phyloP scores from a whole-genome alignment of 1,140 invertebrate species.

The Drosophila tropicalis region DNA sequence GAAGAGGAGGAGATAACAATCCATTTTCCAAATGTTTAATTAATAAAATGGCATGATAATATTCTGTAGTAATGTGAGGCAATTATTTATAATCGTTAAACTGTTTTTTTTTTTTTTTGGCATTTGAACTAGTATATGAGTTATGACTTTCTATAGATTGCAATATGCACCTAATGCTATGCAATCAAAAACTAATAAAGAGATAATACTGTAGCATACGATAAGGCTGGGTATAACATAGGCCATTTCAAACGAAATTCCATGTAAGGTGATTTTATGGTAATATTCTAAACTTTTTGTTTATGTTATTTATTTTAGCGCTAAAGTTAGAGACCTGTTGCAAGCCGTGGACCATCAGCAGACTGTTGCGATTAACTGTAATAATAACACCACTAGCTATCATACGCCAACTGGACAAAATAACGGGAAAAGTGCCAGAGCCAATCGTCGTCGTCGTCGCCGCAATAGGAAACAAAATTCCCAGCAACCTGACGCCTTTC shows the following conservation, averaged over 20 bases:
- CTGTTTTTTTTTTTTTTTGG: no score
- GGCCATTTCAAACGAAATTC: no score
- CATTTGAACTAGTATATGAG: no score
- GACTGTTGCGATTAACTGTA: slow-evolving; percentile 63
- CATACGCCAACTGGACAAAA: slow-evolving; percentile 54
- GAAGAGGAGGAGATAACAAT: no score
- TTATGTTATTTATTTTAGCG: slow-evolving; percentile 14
- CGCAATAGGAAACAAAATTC: slow-evolving; percentile 75
- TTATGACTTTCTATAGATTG: background rate
- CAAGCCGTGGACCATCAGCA: slow-evolving; percentile 65
- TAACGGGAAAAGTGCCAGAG: slow-evolving; percentile 67
- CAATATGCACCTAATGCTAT: background rate
- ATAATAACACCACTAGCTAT: slow-evolving; percentile 38
- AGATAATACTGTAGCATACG: background rate
- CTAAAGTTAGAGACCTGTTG: slow-evolving; percentile 57
- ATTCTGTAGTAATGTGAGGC: no score
- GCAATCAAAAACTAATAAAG: background rate
- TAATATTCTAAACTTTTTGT: no score
- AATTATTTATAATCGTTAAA: no score
- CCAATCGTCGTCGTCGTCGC: slow-evolving; percentile 70
- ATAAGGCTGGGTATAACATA: background rate
- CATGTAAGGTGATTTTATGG: no score
- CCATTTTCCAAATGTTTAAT: no score
- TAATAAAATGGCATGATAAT: no score
- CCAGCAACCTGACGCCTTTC: slow-evolving; percentile 68